Base-by-base conservation (phyloP, 37 sponge, comb jelly and placozoan genomes). In the Ianthella basta region DNA sequence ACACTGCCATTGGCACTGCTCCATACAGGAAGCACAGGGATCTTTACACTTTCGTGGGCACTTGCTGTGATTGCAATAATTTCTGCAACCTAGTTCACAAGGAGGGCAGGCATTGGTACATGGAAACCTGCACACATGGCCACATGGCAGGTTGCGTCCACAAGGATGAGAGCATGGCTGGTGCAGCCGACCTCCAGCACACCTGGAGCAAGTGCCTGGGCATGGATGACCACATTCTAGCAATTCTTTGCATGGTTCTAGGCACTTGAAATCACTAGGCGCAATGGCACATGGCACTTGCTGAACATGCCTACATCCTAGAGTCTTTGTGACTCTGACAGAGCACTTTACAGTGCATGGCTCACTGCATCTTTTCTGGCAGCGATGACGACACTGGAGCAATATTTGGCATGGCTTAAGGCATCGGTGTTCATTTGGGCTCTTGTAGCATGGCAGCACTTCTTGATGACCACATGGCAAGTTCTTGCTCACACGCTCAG, bases 1-100 rank as follows among this genome's bases (percentile, higher is more conserved):
- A 79, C 97, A 96, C 23, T 79, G 24, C 97, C 97, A 96, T 69
- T 89, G 38, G 85, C 97, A 96, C 1, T 83, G 85, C 77, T 96
- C 92, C 40, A 53, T 57, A 63, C 97, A 96, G 0, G 86, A 83
- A 35, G 13, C 61, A 77, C 95, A 94, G 10, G 83, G 85, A 27
- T 96, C 94, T 72, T 86, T 86, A 80, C 97, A 96, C 33, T 64
- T 81, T 55, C 82, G 86, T 24, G 70, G 88, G 82, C 97, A 96
- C 35, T 66, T 54, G 23, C 93, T 95, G 68, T 95, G 95, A 35
- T 59, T 50, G 56, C 95, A 95, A 73, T 83, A 89, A 55, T 93
- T 96, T 63, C 41, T 79, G 53, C 97, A 96, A 14, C 33, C 66
- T 15, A 85, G 27, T 27, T 18, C 70, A 66, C 95, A 95, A 5